Evolutionary conservation across 2,888 invertebrate species (phyloP).

Genomic region (Drosophila helvetica): DNA sequence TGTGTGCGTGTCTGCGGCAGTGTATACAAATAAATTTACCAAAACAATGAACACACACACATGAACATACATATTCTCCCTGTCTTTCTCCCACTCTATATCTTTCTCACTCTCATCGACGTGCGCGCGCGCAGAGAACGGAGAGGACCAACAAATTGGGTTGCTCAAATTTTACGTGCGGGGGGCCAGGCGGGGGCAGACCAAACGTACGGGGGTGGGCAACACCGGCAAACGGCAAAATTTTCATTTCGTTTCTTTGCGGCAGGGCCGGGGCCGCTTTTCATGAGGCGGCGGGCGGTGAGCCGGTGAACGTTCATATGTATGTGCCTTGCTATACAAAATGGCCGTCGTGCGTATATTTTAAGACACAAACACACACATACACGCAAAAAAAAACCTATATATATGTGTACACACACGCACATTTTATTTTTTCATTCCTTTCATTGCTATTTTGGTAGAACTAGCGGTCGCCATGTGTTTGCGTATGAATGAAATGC

Average conservation of each 20-base stretch:
- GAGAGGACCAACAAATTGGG: constrained; percentile 48
- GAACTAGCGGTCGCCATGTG: constrained; percentile 48
- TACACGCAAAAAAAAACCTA: constrained; percentile 39
- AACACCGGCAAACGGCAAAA: constrained; percentile 70
- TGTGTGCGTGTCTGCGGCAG: constrained; percentile 7
- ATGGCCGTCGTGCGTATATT: constrained; percentile 81
- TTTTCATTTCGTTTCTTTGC: constrained; percentile 70
- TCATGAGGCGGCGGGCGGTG: constrained; percentile 59
- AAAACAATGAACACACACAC: constrained; percentile 67
- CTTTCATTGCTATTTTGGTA: constrained; percentile 70
- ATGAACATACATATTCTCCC: constrained; percentile 14
- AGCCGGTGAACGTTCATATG: constrained; percentile 52
- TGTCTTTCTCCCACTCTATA: constrained; percentile 24
- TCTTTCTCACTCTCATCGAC: constrained; percentile 19
- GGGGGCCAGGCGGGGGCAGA: constrained; percentile 11
- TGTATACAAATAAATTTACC: constrained; percentile 73
- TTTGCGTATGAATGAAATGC: constrained; percentile 54
- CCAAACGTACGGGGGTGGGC: constrained; percentile 34
- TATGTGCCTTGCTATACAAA: constrained; percentile 71
- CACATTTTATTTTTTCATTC: constrained; percentile 45
- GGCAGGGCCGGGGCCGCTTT: constrained; percentile 50
- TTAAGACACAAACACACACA: constrained; percentile 74
- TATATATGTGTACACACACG: constrained; percentile 22
- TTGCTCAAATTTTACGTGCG: constrained; percentile 51
- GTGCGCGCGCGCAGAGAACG: constrained; percentile 47